Conservation (phyloP, 2,797 vertebrate species). For the Hydrocynus forskahlii region DNA sequence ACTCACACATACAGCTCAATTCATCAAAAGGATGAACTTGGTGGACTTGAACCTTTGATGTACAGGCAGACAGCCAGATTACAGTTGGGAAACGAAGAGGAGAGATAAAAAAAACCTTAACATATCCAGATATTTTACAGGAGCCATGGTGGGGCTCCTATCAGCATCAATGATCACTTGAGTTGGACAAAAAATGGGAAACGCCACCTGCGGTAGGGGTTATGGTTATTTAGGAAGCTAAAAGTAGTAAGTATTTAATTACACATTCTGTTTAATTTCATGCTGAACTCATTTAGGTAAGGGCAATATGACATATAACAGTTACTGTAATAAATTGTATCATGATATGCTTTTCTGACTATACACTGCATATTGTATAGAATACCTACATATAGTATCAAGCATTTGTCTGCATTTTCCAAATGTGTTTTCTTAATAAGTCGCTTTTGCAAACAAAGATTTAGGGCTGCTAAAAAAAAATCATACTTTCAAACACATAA, state of each 20-base stretch:
- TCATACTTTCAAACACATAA: too few relatives aligned
- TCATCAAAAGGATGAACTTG: background rate
- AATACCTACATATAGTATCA: too few relatives aligned
- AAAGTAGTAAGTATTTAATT: background rate
- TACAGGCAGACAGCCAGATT: background rate
- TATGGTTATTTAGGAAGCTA: background rate
- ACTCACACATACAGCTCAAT: background rate
- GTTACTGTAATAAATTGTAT: background rate
- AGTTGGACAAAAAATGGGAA: too few relatives aligned
- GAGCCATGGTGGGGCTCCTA: too few relatives aligned
- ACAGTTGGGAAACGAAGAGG: background rate
- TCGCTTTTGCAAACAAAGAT: background rate
- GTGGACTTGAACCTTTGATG: background rate
- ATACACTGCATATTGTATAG: too few relatives aligned
- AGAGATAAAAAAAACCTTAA: too few relatives aligned
- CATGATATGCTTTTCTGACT: background rate
- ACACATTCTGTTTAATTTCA: background rate
- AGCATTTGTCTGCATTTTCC: too few relatives aligned
- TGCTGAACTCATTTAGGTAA: background rate
- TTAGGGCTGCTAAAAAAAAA: too few relatives aligned
- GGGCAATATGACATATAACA: background rate
- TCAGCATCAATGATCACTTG: background rate
- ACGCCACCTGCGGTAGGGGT: too few relatives aligned
- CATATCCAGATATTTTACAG: too few relatives aligned
- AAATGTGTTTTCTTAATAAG: background rate